These are phyloP conservation scores for Indicator maculatus DNA, from an alignment of 2,113 vertebrate genomes.

Conservation along the genomic window DNA sequence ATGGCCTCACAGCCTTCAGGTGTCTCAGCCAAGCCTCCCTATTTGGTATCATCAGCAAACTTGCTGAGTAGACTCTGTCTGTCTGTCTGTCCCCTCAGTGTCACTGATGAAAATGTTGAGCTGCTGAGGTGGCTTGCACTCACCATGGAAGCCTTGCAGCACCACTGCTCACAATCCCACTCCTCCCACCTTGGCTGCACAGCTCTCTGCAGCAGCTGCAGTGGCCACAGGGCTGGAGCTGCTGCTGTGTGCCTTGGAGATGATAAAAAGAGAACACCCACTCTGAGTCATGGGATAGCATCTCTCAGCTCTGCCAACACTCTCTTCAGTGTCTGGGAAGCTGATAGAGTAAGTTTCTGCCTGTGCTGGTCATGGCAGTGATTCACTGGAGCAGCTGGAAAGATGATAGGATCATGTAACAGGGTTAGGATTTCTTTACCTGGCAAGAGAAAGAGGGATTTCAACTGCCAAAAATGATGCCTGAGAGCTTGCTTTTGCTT, in stretches of 20 bases:
- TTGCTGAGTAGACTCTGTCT: too few relatives aligned
- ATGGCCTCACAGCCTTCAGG: too few relatives aligned
- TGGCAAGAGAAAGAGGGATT: slow-evolving; percentile 55
- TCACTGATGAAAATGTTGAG: too few relatives aligned
- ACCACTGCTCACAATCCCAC: not conserved
- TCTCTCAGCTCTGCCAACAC: slow-evolving; percentile 61
- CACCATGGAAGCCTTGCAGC: not conserved
- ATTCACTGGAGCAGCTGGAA: slow-evolving; percentile 69
- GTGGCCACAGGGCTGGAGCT: slow-evolving; percentile 32
- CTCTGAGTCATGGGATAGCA: slow-evolving; percentile 70
- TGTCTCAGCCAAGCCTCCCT: too few relatives aligned
- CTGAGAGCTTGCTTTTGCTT: slow-evolving; percentile 39
- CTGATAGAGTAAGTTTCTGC: slow-evolving; percentile 72
- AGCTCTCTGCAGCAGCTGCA: slow-evolving; percentile 1
- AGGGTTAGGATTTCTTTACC: slow-evolving; percentile 52
- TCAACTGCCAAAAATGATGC: slow-evolving; percentile 34
- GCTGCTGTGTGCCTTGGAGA: slow-evolving; percentile 59
- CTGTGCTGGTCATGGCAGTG: slow-evolving; percentile 64
- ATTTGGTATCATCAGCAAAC: too few relatives aligned
- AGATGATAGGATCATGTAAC: slow-evolving; percentile 60
- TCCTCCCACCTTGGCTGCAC: not conserved
- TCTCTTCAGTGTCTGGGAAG: slow-evolving; percentile 76
- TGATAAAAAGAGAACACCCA: slow-evolving; percentile 60
- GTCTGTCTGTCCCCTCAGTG: too few relatives aligned
- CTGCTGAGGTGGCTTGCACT: not conserved